Evolutionary conservation across 2,797 vertebrate species (phyloP), one percentile per base, ranked within the genome.

Genomic region (Sebastes itinus): DNA sequence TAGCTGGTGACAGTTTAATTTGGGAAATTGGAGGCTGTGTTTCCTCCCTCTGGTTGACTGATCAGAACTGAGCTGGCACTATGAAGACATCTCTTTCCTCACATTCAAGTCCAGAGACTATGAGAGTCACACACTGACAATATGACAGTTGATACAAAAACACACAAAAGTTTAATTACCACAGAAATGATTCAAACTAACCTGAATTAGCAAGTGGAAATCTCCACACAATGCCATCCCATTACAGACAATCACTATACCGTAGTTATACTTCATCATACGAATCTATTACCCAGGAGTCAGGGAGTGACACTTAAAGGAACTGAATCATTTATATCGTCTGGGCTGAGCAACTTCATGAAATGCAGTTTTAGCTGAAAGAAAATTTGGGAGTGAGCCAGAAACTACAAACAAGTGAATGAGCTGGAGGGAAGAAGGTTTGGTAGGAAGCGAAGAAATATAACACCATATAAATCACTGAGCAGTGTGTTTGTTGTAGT

Each of bases 1-100:
- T 68, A 75, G 66, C 65, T 54, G 62, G 54, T 79, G 83, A 90
- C 85, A 88, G 72, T 87, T 91, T 88, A 65, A 91, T 90, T 90
- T 91, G 64, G 80, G 67, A 86, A 86, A 89, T 83, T 84, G 82
- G 62, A 80, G 58, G 75, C 80, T 72, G 66, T 68, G 55, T 78
- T 84, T 88, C 67, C 55, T 64, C 38, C 77, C 30, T 61, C 78
- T 61, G 64, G 73, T 70, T 12, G n/a, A 27, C 62, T 71, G 46
- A 78, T 59, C 80, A 75, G 20, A 38, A 61, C 76, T 67, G 65
- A 83, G 73, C 59, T 28, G 16, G 67, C 78, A 72, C 38, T 20
- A 32, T 33, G 27, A 32, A 46, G 20, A 75, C 61, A 7, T 64
- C 52, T 68, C 30, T 71, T 75, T 77, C 42, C 67, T 72, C 49